Evolutionary conservation across 2,888 invertebrate genomes (phyloP).

Genomic region (Acrocyrtus sp.): DNA sequence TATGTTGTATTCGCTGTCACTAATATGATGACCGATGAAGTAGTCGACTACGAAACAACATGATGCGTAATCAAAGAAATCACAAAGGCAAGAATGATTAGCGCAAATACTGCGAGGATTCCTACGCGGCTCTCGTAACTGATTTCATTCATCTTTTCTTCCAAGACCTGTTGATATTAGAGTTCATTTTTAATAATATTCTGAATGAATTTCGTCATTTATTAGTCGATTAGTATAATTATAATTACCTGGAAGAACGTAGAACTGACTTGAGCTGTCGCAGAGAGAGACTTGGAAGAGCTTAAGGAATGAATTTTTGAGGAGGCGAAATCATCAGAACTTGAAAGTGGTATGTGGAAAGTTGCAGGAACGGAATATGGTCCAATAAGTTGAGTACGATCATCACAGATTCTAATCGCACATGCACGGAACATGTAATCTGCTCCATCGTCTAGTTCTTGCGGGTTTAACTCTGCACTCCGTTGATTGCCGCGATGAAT

Average conservation of each 20-base stretch:
- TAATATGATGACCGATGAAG: background rate
- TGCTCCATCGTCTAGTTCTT: conserved; percentile 77
- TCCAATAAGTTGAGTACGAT: conserved; percentile 73
- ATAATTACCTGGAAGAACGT: conserved; percentile 50
- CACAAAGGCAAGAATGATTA: conserved; percentile 62
- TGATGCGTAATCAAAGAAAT: conserved; percentile 63
- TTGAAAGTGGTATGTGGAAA: conserved; percentile 69
- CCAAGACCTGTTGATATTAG: conserved; percentile 58
- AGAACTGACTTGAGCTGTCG: conserved; percentile 58
- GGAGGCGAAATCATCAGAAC: conserved; percentile 40
- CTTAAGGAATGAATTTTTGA: conserved; percentile 56
- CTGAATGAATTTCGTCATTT: too few relatives aligned
- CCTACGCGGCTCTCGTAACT: conserved; percentile 63
- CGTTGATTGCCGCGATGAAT: conserved; percentile 76
- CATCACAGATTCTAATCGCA: conserved; percentile 75
- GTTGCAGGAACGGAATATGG: conserved; percentile 76
- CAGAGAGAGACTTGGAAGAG: conserved; percentile 58
- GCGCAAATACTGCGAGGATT: conserved; percentile 62
- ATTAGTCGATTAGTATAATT: too few relatives aligned
- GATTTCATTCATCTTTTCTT: conserved; percentile 59
- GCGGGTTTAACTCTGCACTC: conserved; percentile 71
- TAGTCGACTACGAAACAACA: conserved; percentile 58
- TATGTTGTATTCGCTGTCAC: too few relatives aligned
- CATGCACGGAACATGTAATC: conserved; percentile 84
- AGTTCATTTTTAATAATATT: too few relatives aligned